Conservation (phyloP, 2,113 vertebrate genomes). For the Sceloporus tristichus region DNA sequence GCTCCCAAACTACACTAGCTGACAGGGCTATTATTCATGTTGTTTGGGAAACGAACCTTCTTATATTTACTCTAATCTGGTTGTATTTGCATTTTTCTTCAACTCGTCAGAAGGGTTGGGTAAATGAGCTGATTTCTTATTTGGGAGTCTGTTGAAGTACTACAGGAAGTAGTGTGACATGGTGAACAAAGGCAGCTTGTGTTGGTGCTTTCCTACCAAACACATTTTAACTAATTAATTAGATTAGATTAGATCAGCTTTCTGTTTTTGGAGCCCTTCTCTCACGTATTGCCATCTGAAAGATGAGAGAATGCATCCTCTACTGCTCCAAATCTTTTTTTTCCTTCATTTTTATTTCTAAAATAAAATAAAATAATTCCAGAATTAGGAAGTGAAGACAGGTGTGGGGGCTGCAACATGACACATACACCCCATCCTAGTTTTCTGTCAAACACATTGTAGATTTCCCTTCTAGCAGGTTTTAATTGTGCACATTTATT, state of each 20-base stretch:
- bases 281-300: too few relatives aligned
- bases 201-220: neutral
- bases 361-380: neutral
- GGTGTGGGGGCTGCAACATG: neutral
- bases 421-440: neutral
- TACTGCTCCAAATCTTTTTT: neutral
- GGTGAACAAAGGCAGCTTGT: neutral
- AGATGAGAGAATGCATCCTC: neutral
- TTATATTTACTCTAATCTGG: neutral
- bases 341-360: neutral
- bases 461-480: too few relatives aligned
- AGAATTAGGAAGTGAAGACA: neutral
- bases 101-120: neutral
- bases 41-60: too few relatives aligned
- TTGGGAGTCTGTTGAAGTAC: neutral
- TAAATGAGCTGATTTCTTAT: neutral
- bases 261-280: neutral
- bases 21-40: too few relatives aligned
- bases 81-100: neutral
- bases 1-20: too few relatives aligned
- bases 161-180: neutral
- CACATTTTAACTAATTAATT: neutral
- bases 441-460: neutral
- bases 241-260: neutral
- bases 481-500: neutral